Base-by-base conservation (phyloP, 1,140 invertebrate genomes). In the Sitophilus oryzae region DNA sequence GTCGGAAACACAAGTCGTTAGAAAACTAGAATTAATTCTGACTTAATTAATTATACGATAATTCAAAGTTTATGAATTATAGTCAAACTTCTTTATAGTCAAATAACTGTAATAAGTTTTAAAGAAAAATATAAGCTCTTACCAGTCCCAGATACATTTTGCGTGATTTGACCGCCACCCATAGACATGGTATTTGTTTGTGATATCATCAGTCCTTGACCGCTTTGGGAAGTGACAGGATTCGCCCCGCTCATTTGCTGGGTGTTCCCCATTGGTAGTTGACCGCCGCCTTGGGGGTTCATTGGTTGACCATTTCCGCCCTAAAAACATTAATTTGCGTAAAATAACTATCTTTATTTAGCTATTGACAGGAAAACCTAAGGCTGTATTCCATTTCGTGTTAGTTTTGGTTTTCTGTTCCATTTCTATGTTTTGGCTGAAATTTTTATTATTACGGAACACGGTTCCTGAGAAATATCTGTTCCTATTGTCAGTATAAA, bases 131-230 rank as follows among this genome's bases (percentile, higher is more conserved):
- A 30, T 30, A 30, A 30, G 5, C 5, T 57, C 14, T 35, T 52
- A 57, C 55, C 55, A 46, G 48, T 41, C 10, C 35, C 5, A 22
- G 77, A 73, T 11, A 79, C 73, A 60, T 80, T 80, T 59, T 80
- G 79, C 0, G 79, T 79, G 36, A 82, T 76, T 63, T 82, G 80
- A 14, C 79, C 79, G 18, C 80, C 80, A 8, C 78, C 80, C 79
- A 83, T 80, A 1, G 79, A 73, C 67, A 81, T 75, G 2, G 77
- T 75, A 55, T 80, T 81, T 0, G 79, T 79, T 64, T 81, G 79
- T 0, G 78, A 79, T 73, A 81, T 78, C 55, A 81, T 68, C 58
- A 81, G 75, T 51, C 76, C 75, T 59, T 76, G 50, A 15, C 71
- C 64, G 4, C 69, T 71, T 59, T 77, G 70, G 56, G 77, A 74